Percentiles rank a stretch among this genome's conserved stretches.
phyloP scores from a whole-genome alignment of 2,113 vertebrate genomes.

The Tupaia chinensis region DNA sequence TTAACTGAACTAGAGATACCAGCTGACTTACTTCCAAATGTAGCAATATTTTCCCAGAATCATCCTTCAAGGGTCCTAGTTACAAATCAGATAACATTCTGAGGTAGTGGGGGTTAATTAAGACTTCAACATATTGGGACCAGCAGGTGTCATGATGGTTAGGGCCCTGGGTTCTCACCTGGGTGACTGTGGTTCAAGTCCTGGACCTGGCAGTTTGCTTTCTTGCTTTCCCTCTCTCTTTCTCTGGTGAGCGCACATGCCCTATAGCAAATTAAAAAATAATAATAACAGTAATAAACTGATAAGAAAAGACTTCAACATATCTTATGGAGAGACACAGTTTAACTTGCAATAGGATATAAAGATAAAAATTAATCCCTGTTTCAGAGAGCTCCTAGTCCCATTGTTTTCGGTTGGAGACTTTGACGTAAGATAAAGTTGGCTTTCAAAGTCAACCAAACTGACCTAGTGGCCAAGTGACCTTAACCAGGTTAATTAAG shows the following conservation, averaged over 20 bases:
- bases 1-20: neutral
- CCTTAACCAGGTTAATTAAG: constrained; percentile 21
- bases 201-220: too few species aligned
- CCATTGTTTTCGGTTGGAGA: neutral
- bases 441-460: constrained; percentile 16
- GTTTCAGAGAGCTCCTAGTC: neutral
- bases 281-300: too few species aligned
- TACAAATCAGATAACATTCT: neutral
- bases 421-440: neutral
- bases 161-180: too few species aligned
- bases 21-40: neutral
- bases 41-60: neutral
- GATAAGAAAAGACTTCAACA: neutral
- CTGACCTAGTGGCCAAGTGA: neutral
- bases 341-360: neutral
- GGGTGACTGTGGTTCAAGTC: too few species aligned
- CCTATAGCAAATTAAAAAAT: too few species aligned
- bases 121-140: neutral
- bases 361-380: neutral
- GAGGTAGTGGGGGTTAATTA: neutral
- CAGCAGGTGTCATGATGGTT: too few species aligned
- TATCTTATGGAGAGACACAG: neutral
- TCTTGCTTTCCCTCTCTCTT: too few species aligned
- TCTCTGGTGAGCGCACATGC: too few species aligned
- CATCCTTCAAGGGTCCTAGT: neutral